These are phyloP conservation scores for Eolophus roseicapilla DNA, from an alignment of 2,113 vertebrate genomes.

Conservation along the genomic window DNA sequence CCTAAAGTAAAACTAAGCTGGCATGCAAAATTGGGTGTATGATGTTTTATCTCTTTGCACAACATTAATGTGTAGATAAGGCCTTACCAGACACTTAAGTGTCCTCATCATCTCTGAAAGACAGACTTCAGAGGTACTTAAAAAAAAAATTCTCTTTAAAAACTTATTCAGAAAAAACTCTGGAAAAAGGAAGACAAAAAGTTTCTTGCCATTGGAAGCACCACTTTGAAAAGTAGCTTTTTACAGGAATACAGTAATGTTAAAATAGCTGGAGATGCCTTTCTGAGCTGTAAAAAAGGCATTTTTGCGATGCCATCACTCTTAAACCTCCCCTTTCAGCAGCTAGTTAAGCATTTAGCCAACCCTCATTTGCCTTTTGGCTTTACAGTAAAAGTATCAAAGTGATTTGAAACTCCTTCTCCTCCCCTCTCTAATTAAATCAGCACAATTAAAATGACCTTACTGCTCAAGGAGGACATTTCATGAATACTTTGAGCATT, in stretches of 20 bases:
- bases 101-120: neutral
- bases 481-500: neutral
- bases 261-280: neutral
- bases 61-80: neutral
- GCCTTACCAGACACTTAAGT: neutral
- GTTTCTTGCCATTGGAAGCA: neutral
- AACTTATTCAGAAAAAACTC: neutral
- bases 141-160: neutral
- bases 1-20: neutral
- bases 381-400: neutral
- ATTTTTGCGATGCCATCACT: neutral
- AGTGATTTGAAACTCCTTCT: neutral
- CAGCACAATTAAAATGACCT: neutral
- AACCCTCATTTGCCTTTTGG: neutral
- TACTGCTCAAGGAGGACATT: neutral
- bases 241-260: neutral
- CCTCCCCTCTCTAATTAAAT: neutral
- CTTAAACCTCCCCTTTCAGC: neutral
- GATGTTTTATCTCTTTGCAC: neutral
- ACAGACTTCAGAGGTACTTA: neutral
- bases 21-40: neutral
- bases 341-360: neutral
- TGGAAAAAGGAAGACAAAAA: neutral
- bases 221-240: neutral
- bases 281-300: neutral